phyloP scores from a whole-genome alignment of 2,797 vertebrate genomes.

The Parotocinclus haroldoi region DNA sequence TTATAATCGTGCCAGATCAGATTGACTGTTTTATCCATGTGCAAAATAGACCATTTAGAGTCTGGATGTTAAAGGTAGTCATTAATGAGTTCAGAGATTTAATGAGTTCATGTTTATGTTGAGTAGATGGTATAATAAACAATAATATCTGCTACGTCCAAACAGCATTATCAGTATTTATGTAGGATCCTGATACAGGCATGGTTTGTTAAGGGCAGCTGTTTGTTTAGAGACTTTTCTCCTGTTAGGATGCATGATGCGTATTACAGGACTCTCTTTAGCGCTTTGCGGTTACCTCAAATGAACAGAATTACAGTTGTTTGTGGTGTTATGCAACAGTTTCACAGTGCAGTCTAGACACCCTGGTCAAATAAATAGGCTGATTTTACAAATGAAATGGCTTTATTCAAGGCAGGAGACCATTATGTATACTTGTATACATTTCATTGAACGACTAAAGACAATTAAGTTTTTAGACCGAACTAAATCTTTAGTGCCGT shows the following conservation, averaged over 20 bases:
- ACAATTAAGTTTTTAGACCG: too few relatives aligned
- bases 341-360: background rate
- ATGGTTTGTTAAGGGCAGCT: slow-evolving; percentile 15
- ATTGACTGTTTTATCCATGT: background rate
- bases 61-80: slow-evolving; percentile 21
- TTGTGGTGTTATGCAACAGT: too few relatives aligned
- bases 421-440: too few relatives aligned
- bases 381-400: too few relatives aligned
- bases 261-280: background rate
- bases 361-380: too few relatives aligned
- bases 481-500: too few relatives aligned
- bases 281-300: too few relatives aligned
- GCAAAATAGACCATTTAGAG: slow-evolving; percentile 1
- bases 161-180: slow-evolving; percentile 56
- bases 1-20: too few relatives aligned
- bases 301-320: background rate
- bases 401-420: too few relatives aligned
- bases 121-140: slow-evolving; percentile 48
- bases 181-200: slow-evolving; percentile 39
- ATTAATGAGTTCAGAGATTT: slow-evolving; percentile 30
- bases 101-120: slow-evolving; percentile 32
- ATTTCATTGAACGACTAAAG: too few relatives aligned
- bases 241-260: slow-evolving; percentile 2
- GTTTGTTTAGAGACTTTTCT: slow-evolving; percentile 38
- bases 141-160: slow-evolving; percentile 45